These are phyloP conservation scores for Plectrocnemia conspersa DNA, from an alignment of 1,140 invertebrate genomes.

Conservation along the genomic window DNA sequence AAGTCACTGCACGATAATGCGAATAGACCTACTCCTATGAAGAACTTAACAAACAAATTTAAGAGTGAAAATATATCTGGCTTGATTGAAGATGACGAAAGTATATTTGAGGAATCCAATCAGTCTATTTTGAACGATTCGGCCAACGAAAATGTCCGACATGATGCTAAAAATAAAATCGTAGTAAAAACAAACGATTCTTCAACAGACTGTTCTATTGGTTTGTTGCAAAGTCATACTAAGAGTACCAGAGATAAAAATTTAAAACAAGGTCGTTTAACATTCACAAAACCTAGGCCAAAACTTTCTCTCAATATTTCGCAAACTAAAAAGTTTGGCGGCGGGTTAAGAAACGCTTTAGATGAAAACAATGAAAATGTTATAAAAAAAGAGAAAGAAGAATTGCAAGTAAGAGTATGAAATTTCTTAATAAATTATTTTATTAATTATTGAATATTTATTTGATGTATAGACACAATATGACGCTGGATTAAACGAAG, in stretches of 20 bases:
- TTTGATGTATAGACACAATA: slow-evolving; percentile 1
- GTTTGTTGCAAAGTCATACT: slow-evolving; percentile 14
- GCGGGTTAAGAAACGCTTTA: slow-evolving; percentile 20
- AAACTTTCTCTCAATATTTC: slow-evolving; percentile 23
- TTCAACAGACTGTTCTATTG: slow-evolving; percentile 2
- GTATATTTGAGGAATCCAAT: not conserved
- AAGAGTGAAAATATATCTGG: not conserved
- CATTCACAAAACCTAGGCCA: slow-evolving; percentile 22
- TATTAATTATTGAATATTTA: slow-evolving; percentile 1
- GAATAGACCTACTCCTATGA: not conserved
- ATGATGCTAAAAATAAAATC: slow-evolving; percentile 15
- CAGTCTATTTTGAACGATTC: not conserved
- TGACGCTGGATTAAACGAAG: slow-evolving; percentile 10
- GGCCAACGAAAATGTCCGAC: slow-evolving; percentile 2
- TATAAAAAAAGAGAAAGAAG: not conserved
- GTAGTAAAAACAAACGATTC: not conserved
- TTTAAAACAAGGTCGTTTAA: slow-evolving; percentile 27
- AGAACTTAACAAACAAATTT: not conserved
- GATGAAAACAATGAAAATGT: not conserved
- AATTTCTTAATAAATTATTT: not conserved
- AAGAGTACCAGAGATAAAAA: slow-evolving; percentile 20
- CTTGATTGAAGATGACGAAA: slow-evolving; percentile 1
- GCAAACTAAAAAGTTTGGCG: slow-evolving; percentile 14
- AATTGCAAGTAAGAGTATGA: not conserved
- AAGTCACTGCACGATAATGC: not conserved